Percentiles rank a stretch among this genome's conserved stretches.
phyloP scores from a whole-genome alignment of 2,113 vertebrate genomes.

The Asarcornis scutulata region DNA sequence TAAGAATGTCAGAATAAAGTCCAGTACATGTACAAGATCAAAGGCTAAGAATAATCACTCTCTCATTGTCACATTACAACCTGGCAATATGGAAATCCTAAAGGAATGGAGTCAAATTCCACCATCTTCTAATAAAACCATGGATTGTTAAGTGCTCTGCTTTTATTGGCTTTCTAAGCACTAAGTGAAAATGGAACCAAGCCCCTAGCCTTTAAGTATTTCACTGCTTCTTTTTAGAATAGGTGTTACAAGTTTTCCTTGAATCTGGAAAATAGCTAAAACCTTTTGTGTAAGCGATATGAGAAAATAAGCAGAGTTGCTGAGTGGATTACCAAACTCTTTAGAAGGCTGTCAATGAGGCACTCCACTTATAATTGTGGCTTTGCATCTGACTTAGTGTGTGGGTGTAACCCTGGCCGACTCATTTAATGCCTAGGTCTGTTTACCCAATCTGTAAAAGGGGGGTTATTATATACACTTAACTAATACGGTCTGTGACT shows the following conservation, averaged over 20 bases:
- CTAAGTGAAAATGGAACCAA: background rate
- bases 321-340: background rate
- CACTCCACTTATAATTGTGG: background rate
- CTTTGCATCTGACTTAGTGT: background rate
- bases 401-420: background rate
- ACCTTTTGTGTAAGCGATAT: background rate
- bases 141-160: background rate
- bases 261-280: background rate
- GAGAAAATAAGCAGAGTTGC: background rate
- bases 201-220: background rate
- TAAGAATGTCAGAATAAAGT: background rate
- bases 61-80: background rate
- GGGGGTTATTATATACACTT: background rate
- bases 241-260: background rate
- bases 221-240: background rate
- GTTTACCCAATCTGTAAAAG: slow-evolving; percentile 1
- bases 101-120: background rate
- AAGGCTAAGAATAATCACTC: background rate
- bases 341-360: background rate
- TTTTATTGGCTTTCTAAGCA: background rate
- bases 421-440: background rate
- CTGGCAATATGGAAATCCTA: background rate
- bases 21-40: background rate
- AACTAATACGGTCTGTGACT: background rate
- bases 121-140: background rate